phyloP scores from a whole-genome alignment of 2,888 invertebrate genomes.

The Luperina testacea region DNA sequence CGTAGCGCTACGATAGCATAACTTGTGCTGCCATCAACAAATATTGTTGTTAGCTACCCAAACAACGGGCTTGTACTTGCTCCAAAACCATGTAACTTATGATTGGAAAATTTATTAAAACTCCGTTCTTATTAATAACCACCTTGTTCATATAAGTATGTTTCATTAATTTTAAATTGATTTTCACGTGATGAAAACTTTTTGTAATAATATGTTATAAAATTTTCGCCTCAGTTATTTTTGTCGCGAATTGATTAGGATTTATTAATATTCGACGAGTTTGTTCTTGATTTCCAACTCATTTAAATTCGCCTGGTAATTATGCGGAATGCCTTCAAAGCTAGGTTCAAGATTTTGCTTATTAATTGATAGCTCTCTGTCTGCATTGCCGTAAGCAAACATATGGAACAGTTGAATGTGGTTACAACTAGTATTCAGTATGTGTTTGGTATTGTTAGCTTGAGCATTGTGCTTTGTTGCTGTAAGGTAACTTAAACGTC shows the following conservation, averaged over 20 bases:
- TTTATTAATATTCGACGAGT: conserved; percentile 44
- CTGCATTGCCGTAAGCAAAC: conserved; percentile 12
- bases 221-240: conserved; percentile 30
- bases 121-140: conserved; percentile 60
- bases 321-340: conserved; percentile 10
- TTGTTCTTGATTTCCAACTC: conserved; percentile 25
- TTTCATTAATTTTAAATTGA: conserved; percentile 59
- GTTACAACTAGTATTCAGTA: background rate
- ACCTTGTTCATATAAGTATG: conserved; percentile 50
- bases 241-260: conserved; percentile 36
- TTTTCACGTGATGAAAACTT: conserved; percentile 42
- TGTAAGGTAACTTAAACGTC: background rate
- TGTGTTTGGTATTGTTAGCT: conserved; percentile 16
- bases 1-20: conserved; percentile 68
- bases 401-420: conserved; percentile 2
- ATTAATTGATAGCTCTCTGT: conserved; percentile 16
- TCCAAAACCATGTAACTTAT: conserved; percentile 59
- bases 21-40: conserved; percentile 74
- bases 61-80: conserved; percentile 68
- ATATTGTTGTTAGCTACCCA: conserved; percentile 79
- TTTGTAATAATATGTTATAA: conserved; percentile 34
- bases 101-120: conserved; percentile 76
- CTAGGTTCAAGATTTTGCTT: conserved; percentile 20
- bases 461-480: conserved; percentile 1
- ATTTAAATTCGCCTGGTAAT: conserved; percentile 35